phyloP scores from a whole-genome alignment of 2,888 invertebrate species.

The Eumacrocentrus americanus region DNA sequence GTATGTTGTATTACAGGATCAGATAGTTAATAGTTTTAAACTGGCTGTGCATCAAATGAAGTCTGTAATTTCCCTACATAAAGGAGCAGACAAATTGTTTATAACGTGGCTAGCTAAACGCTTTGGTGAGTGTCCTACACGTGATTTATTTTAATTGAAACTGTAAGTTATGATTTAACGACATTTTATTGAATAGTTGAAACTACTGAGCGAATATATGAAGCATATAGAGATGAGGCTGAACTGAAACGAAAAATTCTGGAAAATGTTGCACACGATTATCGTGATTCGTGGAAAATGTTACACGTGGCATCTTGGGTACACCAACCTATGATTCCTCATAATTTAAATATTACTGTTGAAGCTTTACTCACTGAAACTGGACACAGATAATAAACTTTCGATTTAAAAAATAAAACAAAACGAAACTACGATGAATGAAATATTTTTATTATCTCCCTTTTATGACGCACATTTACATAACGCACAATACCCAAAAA shows the following conservation, averaged over 20 bases:
- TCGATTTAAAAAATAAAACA: too few relatives aligned
- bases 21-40: slow-evolving; percentile 43
- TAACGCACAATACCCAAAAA: too few relatives aligned
- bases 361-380: slow-evolving; percentile 54
- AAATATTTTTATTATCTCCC: too few relatives aligned
- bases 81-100: slow-evolving; percentile 45
- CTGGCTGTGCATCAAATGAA: slow-evolving; percentile 44
- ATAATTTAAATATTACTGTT: slow-evolving; percentile 39
- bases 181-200: slow-evolving; percentile 36
- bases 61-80: slow-evolving; percentile 41
- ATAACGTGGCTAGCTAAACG: slow-evolving; percentile 49
- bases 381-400: slow-evolving; percentile 47
- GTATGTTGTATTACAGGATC: slow-evolving; percentile 41
- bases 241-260: slow-evolving; percentile 54
- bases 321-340: slow-evolving; percentile 58
- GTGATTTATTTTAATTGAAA: background rate
- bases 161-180: background rate
- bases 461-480: too few relatives aligned
- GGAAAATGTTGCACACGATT: slow-evolving; percentile 59
- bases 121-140: slow-evolving; percentile 47
- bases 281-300: slow-evolving; percentile 55
- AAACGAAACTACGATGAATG: too few relatives aligned
- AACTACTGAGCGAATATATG: slow-evolving; percentile 41
- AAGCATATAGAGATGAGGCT: slow-evolving; percentile 55
- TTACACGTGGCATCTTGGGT: slow-evolving; percentile 60